Evolutionary conservation across 2,113 vertebrate species (phyloP).

Genomic region (Synchiropus splendidus): DNA sequence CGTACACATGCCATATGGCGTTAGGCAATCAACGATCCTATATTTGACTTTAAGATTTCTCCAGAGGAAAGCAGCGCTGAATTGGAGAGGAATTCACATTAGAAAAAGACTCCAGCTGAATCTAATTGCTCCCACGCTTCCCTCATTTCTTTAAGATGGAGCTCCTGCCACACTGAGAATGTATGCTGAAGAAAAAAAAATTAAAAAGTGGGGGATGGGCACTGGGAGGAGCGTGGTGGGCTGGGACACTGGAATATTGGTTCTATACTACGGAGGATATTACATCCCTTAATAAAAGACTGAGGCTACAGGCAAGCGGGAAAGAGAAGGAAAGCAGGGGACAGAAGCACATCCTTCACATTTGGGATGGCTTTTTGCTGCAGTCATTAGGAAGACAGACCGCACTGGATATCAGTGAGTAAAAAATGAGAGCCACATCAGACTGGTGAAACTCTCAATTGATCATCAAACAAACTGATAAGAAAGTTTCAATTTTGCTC

Average conservation of each 20-base stretch:
- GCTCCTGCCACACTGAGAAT: slow-evolving; percentile 30
- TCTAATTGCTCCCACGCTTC: slow-evolving; percentile 55
- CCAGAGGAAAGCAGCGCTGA: slow-evolving; percentile 30
- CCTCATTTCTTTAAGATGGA: slow-evolving; percentile 50
- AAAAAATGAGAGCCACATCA: slow-evolving; percentile 15
- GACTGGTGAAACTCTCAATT: slow-evolving; percentile 18
- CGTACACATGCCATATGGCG: slow-evolving; percentile 35
- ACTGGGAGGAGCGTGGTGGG: too few species aligned
- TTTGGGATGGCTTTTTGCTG: slow-evolving; percentile 23
- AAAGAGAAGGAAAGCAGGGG: slow-evolving; percentile 7
- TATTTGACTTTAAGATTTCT: slow-evolving; percentile 60
- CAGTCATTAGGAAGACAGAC: slow-evolving; percentile 16
- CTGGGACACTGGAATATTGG: slow-evolving; percentile 26
- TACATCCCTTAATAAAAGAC: slow-evolving; percentile 53
- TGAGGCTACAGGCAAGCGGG: slow-evolving; percentile 28
- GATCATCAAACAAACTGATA: slow-evolving; percentile 21
- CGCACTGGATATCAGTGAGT: slow-evolving; percentile 15
- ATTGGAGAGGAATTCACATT: slow-evolving; percentile 41
- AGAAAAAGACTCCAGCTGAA: slow-evolving; percentile 48
- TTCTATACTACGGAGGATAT: slow-evolving; percentile 42
- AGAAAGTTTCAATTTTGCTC: slow-evolving; percentile 9
- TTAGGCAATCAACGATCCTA: slow-evolving; percentile 49
- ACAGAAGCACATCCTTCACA: slow-evolving; percentile 9
- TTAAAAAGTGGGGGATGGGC: neutral
- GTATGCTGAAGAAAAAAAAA: slow-evolving; percentile 1